Conservation (phyloP, 2,888 invertebrate genomes). For the Drosophila mayaguana region DNA sequence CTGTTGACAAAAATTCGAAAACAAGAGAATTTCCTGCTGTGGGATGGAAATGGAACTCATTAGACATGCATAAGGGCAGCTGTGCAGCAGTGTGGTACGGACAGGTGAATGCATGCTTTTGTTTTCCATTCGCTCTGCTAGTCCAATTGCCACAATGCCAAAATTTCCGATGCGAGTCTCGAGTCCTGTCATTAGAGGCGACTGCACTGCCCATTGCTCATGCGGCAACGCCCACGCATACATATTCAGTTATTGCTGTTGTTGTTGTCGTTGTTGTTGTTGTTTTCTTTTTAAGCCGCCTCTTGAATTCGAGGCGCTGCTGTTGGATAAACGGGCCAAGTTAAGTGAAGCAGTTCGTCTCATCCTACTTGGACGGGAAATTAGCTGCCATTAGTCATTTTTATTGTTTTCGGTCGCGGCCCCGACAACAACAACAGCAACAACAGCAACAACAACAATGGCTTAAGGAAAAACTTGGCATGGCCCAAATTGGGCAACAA, state of each 20-base stretch:
- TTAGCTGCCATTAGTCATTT: constrained; percentile 82
- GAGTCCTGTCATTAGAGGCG: constrained; percentile 36
- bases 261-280: background rate
- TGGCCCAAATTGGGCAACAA: constrained; percentile 71
- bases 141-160: constrained; percentile 11
- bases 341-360: constrained; percentile 48
- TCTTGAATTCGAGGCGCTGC: constrained; percentile 32
- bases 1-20: background rate
- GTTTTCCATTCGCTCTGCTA: constrained; percentile 13
- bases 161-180: constrained; percentile 19
- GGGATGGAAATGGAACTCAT: constrained; percentile 4
- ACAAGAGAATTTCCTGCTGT: background rate
- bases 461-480: constrained; percentile 45
- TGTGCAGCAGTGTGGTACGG: constrained; percentile 9
- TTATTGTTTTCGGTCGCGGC: constrained; percentile 79
- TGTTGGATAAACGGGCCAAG: constrained; percentile 32
- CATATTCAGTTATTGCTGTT: background rate
- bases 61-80: constrained; percentile 27
- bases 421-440: constrained; percentile 41
- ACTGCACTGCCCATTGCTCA: constrained; percentile 41
- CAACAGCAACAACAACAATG: constrained; percentile 31
- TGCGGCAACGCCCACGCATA: constrained; percentile 59
- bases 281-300: constrained; percentile 42
- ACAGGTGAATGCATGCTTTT: constrained; percentile 20
- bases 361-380: constrained; percentile 69